Conservation (phyloP, 2,113 vertebrate species). For the Mobula birostris region DNA sequence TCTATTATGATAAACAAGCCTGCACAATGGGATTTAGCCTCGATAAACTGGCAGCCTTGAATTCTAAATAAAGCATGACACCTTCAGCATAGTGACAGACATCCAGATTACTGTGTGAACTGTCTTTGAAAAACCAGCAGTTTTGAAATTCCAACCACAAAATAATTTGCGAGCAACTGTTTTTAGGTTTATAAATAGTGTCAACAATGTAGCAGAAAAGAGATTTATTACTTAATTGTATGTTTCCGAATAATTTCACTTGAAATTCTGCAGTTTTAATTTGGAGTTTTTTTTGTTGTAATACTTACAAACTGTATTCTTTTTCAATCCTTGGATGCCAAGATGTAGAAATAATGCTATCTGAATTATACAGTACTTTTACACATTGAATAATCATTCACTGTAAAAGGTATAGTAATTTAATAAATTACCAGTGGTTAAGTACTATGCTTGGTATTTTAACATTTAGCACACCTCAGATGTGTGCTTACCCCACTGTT, state of each 20-base stretch:
- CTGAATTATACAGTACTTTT: not conserved
- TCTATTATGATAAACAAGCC: constrained; percentile 36
- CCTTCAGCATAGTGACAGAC: constrained; percentile 35
- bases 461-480: too few species aligned
- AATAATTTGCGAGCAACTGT: not conserved
- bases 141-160: constrained; percentile 36
- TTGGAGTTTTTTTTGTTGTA: not conserved
- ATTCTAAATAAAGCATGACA: constrained; percentile 37
- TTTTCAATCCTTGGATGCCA: not conserved
- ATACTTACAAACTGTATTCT: not conserved
- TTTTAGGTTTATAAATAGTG: constrained; percentile 32
- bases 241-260: not conserved
- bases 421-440: not conserved
- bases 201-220: constrained; percentile 4
- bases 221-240: not conserved
- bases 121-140: constrained; percentile 37
- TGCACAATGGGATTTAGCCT: constrained; percentile 38
- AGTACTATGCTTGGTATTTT: too few species aligned
- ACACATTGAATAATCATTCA: not conserved
- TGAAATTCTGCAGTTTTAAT: not conserved
- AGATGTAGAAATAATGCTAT: not conserved
- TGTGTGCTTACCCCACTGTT: too few species aligned
- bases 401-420: too few species aligned
- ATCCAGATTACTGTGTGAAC: constrained; percentile 38
- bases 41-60: constrained; percentile 34